phyloP scores from a whole-genome alignment of 2,888 invertebrate species.

The Craniophora ligustri region DNA sequence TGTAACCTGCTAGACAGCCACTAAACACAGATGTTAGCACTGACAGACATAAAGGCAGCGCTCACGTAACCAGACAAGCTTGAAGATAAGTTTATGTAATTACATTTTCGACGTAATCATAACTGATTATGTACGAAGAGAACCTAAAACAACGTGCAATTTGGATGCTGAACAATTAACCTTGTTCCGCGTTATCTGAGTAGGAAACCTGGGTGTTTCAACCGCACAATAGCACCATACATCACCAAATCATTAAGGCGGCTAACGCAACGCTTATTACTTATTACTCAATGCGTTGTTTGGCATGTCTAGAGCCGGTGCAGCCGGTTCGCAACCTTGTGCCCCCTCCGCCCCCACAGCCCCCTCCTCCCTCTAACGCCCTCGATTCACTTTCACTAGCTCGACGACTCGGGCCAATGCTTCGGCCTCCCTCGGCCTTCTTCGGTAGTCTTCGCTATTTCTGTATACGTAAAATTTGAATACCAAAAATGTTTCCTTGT shows the following conservation, averaged over 20 bases:
- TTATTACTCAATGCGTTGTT: slow-evolving; percentile 84
- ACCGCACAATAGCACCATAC: slow-evolving; percentile 72
- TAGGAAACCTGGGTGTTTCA: slow-evolving; percentile 58
- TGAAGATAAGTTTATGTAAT: slow-evolving; percentile 34
- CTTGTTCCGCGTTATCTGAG: slow-evolving; percentile 54
- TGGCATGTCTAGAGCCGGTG: slow-evolving; percentile 78
- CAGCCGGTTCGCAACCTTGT: slow-evolving; percentile 85
- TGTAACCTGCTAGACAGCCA: neutral
- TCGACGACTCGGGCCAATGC: slow-evolving; percentile 64
- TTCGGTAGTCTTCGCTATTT: slow-evolving; percentile 68
- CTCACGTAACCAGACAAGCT: slow-evolving; percentile 18
- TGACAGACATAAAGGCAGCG: neutral
- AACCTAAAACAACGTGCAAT: slow-evolving; percentile 37
- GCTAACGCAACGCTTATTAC: slow-evolving; percentile 81
- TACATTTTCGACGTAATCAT: slow-evolving; percentile 34
- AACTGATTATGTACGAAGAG: slow-evolving; percentile 37
- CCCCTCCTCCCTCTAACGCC: slow-evolving; percentile 55
- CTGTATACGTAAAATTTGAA: slow-evolving; percentile 54
- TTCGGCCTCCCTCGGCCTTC: slow-evolving; percentile 67
- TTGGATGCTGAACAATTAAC: slow-evolving; percentile 45
- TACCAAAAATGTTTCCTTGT: slow-evolving; percentile 55
- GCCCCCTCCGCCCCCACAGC: slow-evolving; percentile 55
- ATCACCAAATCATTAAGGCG: slow-evolving; percentile 73
- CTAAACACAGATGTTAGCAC: neutral
- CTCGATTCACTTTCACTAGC: slow-evolving; percentile 80